Percentiles rank a stretch among this genome's conserved stretches.
These are phyloP conservation scores for Cynopterus brachyotis DNA, from an alignment of 2,113 vertebrate genomes.

Conservation along the genomic window DNA sequence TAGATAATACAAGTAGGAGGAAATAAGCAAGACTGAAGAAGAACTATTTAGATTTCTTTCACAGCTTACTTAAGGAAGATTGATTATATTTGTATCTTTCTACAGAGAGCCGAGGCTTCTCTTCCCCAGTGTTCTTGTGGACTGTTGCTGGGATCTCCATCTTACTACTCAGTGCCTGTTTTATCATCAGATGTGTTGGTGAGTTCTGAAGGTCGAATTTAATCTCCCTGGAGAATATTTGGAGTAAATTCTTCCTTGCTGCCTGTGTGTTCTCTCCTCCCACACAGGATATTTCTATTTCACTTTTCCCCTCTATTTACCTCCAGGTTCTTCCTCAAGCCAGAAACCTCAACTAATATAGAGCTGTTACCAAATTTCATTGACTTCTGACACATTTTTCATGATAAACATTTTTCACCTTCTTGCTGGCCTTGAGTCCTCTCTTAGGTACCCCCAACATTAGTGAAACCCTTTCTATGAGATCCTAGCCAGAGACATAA, in stretches of 20 bases:
- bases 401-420: neutral
- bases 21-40: neutral
- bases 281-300: neutral
- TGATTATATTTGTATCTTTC: neutral
- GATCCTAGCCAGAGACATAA: neutral
- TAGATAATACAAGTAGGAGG: neutral
- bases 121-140: neutral
- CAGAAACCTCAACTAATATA: neutral
- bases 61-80: neutral
- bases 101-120: constrained; percentile 39
- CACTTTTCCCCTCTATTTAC: neutral
- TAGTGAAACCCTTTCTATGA: neutral
- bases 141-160: constrained; percentile 13
- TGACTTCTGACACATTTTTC: neutral
- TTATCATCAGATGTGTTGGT: constrained; percentile 66
- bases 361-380: neutral
- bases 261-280: neutral
- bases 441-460: neutral
- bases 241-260: neutral
- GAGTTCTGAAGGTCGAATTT: constrained; percentile 33
- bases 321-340: neutral
- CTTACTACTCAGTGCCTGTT: constrained; percentile 65
- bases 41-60: neutral
- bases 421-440: neutral
- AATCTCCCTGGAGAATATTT: neutral